These are phyloP conservation scores for Limnephilus rhombicus DNA, from an alignment of 2,888 invertebrate species.

Conservation along the genomic window DNA sequence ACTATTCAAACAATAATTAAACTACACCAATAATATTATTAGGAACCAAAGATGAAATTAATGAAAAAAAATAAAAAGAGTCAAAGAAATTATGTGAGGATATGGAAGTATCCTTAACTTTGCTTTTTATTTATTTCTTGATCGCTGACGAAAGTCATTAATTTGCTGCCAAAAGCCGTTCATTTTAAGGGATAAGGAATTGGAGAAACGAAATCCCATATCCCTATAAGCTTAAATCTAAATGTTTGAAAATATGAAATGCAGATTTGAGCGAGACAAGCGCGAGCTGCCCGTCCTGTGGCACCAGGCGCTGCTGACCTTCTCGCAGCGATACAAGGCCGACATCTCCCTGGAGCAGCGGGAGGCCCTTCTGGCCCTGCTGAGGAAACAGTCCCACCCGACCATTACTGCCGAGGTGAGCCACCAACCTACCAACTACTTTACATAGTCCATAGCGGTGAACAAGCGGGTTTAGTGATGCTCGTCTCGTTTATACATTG, in stretches of 20 bases:
- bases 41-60: no score
- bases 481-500: neutral
- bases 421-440: neutral
- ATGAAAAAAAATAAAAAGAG: no score
- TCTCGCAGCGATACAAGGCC: conserved; percentile 96
- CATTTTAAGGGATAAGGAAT: no score
- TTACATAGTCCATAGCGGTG: neutral
- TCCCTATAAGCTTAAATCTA: no score
- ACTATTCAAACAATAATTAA: no score
- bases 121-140: no score
- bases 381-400: conserved; percentile 85
- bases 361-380: conserved; percentile 88
- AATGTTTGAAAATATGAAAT: conserved; percentile 63
- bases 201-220: no score
- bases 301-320: conserved; percentile 97
- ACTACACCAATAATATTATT: no score
- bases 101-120: no score
- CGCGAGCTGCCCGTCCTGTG: conserved; percentile 95
- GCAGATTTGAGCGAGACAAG: conserved; percentile 89
- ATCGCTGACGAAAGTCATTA: no score
- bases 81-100: no score
- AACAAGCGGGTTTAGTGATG: neutral
- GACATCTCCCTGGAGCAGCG: conserved; percentile 96
- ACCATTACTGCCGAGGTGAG: conserved; percentile 83
- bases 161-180: no score